Evolutionary conservation across 2,113 vertebrate species (phyloP).

Genomic region (western clawed frog (Xenopus tropicalis)): UCB_Xtro_10.0 CM004447.2:147932501-147933000

Average conservation of each 20-base stretch:
- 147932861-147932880: conserved; percentile 2
- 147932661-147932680: conserved; percentile 30
- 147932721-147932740: conserved; percentile 30
- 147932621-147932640: conserved; percentile 20
- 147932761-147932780: conserved; percentile 42
- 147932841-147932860: conserved; percentile 9
- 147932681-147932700: conserved; percentile 8
- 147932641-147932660: conserved; percentile 41
- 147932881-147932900: background rate
- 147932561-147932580: conserved; percentile 36
- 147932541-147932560: conserved; percentile 37
- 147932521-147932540: conserved; percentile 38
- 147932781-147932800: conserved; percentile 42
- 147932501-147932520: conserved; percentile 24
- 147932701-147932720: conserved; percentile 24
- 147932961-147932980: conserved; percentile 9
- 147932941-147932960: conserved; percentile 8
- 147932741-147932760: conserved; percentile 31
- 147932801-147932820: conserved; percentile 19
- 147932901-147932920: conserved; percentile 13
- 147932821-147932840: background rate
- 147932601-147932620: conserved; percentile 10
- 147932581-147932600: conserved; percentile 42
- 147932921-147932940: conserved; percentile 12
- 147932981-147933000: background rate